Base-by-base conservation (phyloP, 2,888 invertebrate genomes). In the Ctenicera cuprea region DNA sequence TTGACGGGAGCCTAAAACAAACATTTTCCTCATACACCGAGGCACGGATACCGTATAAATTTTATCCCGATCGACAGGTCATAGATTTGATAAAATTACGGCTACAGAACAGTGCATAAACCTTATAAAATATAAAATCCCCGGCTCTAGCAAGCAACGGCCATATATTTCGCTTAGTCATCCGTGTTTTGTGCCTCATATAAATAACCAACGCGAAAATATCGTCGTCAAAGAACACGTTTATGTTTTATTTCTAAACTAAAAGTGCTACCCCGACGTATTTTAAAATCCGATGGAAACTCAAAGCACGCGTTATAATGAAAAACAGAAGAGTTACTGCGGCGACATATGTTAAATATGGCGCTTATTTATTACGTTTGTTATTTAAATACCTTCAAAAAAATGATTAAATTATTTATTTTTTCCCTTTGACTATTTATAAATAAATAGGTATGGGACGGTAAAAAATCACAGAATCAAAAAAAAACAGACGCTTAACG, bases 71-170 rank as follows among this genome's bases (percentile, higher is more conserved):
- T 75, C 73, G 75, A 75, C 75, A 75, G 73, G 69, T 70, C 73
- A 73, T 70, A 75, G 75, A 75, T 75, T 75, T 75, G 72, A 75
- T 70, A 73, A 69, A 72, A 75, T 73, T 72, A 75, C 70, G 71
- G 68, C 68, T 48, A 45, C 73, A 62, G 69, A 73, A 73, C 66
- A 72, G 69, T 75, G 73, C 75, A 75, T 75, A 75, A 75, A 70
- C 75, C 73, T 75, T 73, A 73, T 75, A 73, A 75, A 72, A 75
- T 72, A 72, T 75, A 70, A 74, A 74, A 71, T 71, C 62, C 52
- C 26, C 14, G 61, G 48, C 64, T 71, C 59, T 57, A 45, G 52
- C 59, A 50, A 52, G 72, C 71, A 50, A 30, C 48, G 57, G 54
- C 57, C 67, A 71, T 74, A 74, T 74, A 71, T 74, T 64, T 50